Evolutionary conservation across 2,797 vertebrate species (phyloP).

Genomic region (Megalops cyprinoides): DNA sequence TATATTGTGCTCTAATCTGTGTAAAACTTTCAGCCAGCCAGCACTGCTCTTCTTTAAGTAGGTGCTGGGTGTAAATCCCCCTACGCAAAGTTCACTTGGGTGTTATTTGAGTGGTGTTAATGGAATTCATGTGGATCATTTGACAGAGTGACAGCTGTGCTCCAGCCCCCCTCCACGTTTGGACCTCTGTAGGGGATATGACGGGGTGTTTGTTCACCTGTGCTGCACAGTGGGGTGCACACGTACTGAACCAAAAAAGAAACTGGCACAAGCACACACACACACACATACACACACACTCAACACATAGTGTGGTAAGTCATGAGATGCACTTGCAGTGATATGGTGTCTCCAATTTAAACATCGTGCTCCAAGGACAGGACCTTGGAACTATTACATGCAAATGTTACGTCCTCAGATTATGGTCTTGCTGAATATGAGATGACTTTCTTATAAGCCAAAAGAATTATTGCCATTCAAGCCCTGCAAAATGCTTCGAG

Average conservation of each 20-base stretch:
- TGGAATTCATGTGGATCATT: neutral
- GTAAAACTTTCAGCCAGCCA: neutral
- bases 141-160: constrained; percentile 2
- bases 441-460: neutral
- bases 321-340: neutral
- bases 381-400: neutral
- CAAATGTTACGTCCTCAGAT: neutral
- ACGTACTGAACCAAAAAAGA: neutral
- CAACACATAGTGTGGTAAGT: neutral
- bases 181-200: neutral
- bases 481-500: neutral
- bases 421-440: neutral
- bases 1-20: neutral
- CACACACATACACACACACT: neutral
- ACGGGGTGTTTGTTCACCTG: neutral
- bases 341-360: neutral
- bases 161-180: neutral
- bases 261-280: neutral
- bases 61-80: neutral
- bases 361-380: neutral
- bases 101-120: constrained; percentile 5
- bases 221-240: neutral
- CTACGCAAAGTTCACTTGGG: neutral
- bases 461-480: neutral
- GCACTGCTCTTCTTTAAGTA: neutral